Evolutionary conservation across 2,797 vertebrate species (phyloP).

Genomic region (Linurgus olivaceus): DNA sequence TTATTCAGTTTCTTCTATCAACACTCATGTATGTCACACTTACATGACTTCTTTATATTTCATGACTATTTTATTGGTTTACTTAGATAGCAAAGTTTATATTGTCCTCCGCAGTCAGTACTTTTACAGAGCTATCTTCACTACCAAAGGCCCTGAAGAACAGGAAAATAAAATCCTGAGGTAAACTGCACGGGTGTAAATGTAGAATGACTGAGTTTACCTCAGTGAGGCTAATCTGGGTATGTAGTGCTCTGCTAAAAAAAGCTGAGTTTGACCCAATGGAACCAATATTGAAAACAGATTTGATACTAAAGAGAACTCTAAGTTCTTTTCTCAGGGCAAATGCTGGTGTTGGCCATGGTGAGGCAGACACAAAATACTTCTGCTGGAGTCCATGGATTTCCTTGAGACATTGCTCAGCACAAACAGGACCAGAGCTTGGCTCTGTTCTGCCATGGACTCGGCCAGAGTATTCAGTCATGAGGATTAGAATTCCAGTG

Average conservation of each 20-base stretch:
- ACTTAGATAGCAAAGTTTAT: slow-evolving; percentile 18
- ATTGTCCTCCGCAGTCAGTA: slow-evolving; percentile 4
- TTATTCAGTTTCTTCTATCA: slow-evolving; percentile 36
- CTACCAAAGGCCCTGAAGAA: neutral
- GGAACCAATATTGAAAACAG: neutral
- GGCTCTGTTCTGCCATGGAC: neutral
- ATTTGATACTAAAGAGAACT: neutral
- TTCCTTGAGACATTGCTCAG: neutral
- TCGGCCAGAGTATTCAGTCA: neutral
- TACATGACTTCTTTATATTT: slow-evolving; percentile 24
- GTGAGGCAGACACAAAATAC: neutral
- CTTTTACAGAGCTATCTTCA: neutral
- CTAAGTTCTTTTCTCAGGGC: neutral
- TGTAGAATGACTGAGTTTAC: neutral
- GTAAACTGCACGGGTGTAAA: neutral
- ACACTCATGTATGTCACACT: slow-evolving; percentile 48
- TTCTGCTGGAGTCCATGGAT: neutral
- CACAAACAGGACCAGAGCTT: neutral
- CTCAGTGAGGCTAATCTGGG: neutral
- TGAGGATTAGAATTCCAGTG: neutral
- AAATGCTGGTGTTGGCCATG: neutral
- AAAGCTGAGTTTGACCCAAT: neutral
- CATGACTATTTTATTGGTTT: neutral
- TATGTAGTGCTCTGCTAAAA: neutral
- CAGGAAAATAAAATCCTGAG: neutral